Evolutionary conservation across 2,113 vertebrate genomes (phyloP), one percentile per base, ranked within the genome.

Genomic region (Eptesicus fuscus): DNA sequence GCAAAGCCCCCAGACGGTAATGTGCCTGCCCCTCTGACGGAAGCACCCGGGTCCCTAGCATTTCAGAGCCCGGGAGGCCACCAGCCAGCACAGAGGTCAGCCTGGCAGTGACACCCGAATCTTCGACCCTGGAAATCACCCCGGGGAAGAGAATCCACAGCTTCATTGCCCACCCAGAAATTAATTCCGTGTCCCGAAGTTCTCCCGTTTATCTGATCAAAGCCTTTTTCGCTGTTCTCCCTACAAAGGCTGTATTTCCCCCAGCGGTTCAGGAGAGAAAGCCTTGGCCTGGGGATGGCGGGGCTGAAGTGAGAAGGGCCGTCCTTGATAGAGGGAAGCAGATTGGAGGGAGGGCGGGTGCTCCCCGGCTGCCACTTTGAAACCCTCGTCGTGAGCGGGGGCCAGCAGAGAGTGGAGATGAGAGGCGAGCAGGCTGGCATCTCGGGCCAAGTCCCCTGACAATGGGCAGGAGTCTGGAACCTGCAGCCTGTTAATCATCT

Each of bases 401-500:
- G 83, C 44, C 9, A 40, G 69, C 5, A 5, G 20, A 80, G 47
- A 59, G n/a, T 35, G 61, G 14, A 56, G 88, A n/a, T 17, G 79
- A 23, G 89, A 59, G 69, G 13, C 2, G 63, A 73, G 47, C 37
- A 32, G 92, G 92, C 82, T 85, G 40, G 82, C 44, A 83, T 74
- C 93, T 80, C 10, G 44, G 96, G 89, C 93, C 69, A 10, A 67
- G 80, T 95, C 83, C 93, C 91, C 78, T 18, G 83, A 95, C 93
- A 95, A 87, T 49, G 88, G 95, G 80, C 88, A 96, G 89, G 82
- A 89, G 91, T 80, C 87, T 56, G 92, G 92, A 97, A 96, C 95
- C 96, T 92, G 95, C 93, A 89, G 97, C 80, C 92, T 94, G 92
- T 95, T 94, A 97, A 98, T 98, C 97, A 98, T 97, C 96, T 97